Base-by-base conservation (phyloP, 2,888 invertebrate genomes). In the Diarsia mendica region DNA sequence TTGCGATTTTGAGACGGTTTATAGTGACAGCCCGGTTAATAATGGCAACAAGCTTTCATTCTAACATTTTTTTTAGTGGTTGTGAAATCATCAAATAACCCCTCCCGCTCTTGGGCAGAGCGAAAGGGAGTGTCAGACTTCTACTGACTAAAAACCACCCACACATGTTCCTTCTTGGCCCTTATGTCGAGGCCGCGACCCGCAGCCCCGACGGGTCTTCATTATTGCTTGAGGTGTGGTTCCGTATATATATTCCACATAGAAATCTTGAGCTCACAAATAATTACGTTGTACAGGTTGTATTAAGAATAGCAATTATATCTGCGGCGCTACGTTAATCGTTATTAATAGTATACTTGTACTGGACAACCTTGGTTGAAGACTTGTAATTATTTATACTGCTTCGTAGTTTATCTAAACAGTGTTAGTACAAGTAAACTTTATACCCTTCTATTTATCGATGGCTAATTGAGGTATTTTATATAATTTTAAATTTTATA, bases 261-360 rank as follows among this genome's bases (percentile, higher is more conserved):
- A 11, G 8, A 44, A 8, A 10, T n/a, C 55, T 18, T 53, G 44
- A 73, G 63, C 77, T 75, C 39, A 79, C 33, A 69, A 72, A 61
- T 20, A 60, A 82, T 55, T 46, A 76, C 65, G 0, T 44, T 13
- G 53, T 48, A n/a, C n/a, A 67, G 55, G 70, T 68, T 66, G 77
- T 66, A 65, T 68, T 46, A 79, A 77, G 79, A 79, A 79, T 79
- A 72, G 39, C 65, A 83, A 73, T 72, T 83, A 79, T 79, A 82
- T 68, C 60, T 53, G 51, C 61, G 60, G 46, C 44, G 28, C 49
- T 39, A 61, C 23, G 69, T 48, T 63, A 67, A 72, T 67, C 48
- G 77, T 69, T 83, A 75, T 67, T 65, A 61, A 74, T 80, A 77
- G 69, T 66, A 48, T 51, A 69, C 68, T 67, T 58, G 79, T 79